Evolutionary conservation across 2,888 invertebrate species (phyloP).

Genomic region (Gisinianus flammeolus): DNA sequence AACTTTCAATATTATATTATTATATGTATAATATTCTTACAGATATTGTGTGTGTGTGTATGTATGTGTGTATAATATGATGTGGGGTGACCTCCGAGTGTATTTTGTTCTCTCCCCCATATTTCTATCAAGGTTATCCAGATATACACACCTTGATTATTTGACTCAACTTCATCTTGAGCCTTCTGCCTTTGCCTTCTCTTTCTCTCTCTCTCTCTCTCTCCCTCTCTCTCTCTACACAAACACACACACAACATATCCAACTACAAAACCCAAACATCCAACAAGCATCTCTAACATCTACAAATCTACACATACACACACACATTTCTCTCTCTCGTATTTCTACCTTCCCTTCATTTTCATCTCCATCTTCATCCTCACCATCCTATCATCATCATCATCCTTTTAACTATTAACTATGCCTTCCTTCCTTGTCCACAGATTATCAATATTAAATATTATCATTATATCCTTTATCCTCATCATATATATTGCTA

Average conservation of each 20-base stretch:
- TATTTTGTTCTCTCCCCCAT: conserved; percentile 35
- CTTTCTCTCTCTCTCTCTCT: background rate
- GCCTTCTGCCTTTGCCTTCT: background rate
- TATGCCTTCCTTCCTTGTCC: background rate
- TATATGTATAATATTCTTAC: background rate
- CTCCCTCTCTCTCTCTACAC: background rate
- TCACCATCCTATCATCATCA: too few species aligned
- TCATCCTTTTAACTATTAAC: background rate
- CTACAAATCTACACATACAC: too few species aligned
- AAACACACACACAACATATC: background rate
- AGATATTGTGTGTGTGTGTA: background rate
- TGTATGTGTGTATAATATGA: background rate
- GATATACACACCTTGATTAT: conserved; percentile 40
- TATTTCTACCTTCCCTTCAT: background rate
- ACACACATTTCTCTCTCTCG: too few species aligned
- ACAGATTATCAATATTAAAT: background rate
- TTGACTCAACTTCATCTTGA: conserved; percentile 12
- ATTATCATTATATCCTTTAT: background rate
- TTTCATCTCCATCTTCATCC: background rate
- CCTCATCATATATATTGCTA: background rate
- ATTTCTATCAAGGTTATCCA: conserved; percentile 47
- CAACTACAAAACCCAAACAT: background rate
- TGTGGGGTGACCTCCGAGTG: conserved; percentile 32
- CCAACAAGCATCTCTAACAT: background rate
- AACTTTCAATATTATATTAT: background rate